phyloP scores from a whole-genome alignment of 2,888 invertebrate genomes.

The Lepidochitona cinerea region DNA sequence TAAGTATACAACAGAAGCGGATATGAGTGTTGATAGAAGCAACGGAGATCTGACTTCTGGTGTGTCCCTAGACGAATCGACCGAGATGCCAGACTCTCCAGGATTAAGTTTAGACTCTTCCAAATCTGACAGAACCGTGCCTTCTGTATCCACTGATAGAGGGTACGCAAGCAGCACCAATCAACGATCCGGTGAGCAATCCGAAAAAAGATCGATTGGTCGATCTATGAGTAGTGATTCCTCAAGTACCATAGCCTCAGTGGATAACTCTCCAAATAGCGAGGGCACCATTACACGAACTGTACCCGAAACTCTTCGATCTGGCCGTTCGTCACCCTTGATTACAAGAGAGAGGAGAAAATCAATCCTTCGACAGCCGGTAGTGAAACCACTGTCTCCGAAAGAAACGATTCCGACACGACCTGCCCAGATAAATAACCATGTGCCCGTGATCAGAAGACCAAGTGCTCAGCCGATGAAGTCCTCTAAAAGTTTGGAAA shows the following conservation, averaged over 20 bases:
- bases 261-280: background rate
- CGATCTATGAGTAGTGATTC: background rate
- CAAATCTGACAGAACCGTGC: background rate
- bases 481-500: background rate
- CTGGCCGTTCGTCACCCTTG: background rate
- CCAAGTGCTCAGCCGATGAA: background rate
- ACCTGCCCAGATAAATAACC: background rate
- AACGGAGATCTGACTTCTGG: background rate
- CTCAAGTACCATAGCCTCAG: background rate
- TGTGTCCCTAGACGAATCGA: background rate
- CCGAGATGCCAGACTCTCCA: background rate
- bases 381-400: background rate
- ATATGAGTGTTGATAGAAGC: no score
- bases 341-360: background rate
- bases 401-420: background rate
- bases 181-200: background rate
- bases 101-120: background rate
- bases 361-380: background rate
- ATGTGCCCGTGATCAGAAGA: background rate
- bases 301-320: background rate
- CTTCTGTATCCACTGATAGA: background rate
- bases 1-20: no score
- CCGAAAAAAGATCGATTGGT: background rate
- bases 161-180: background rate
- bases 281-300: background rate